Evolutionary conservation across 2,113 vertebrate species (phyloP).

Genomic region (Antennarius striatus): DNA sequence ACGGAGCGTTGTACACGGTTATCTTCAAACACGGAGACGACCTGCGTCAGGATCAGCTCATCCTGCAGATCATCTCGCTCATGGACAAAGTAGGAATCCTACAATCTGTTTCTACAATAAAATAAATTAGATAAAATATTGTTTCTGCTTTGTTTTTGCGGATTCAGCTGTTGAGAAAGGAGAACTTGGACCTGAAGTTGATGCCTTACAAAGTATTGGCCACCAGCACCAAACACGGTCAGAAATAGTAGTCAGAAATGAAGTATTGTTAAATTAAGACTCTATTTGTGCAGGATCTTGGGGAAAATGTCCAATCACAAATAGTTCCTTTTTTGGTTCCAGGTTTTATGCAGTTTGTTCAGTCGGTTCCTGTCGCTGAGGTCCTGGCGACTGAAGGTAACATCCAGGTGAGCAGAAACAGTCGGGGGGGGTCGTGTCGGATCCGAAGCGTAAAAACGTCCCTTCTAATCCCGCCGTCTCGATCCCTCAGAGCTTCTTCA

Average conservation of each 20-base stretch:
- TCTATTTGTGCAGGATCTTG: too few relatives aligned
- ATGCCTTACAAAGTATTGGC: constrained; percentile 98
- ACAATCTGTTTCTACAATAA: too few relatives aligned
- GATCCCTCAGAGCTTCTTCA: constrained; percentile 90
- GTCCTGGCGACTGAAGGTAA: constrained; percentile 97
- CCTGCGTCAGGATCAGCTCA: constrained; percentile 96
- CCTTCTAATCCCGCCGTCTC: background rate
- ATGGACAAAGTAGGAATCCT: constrained; percentile 91
- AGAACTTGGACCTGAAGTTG: constrained; percentile 96
- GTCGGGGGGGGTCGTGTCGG: background rate
- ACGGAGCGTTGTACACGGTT: constrained; percentile 92
- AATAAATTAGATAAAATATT: too few relatives aligned
- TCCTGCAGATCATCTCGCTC: constrained; percentile 98
- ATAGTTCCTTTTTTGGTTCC: constrained; percentile 1
- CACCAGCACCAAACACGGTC: constrained; percentile 98
- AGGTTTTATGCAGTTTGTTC: constrained; percentile 99
- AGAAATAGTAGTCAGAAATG: constrained; percentile 15
- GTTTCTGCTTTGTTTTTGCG: background rate
- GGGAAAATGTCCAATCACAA: too few relatives aligned
- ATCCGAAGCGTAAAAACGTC: background rate
- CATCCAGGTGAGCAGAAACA: constrained; percentile 87
- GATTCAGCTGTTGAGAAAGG: constrained; percentile 90
- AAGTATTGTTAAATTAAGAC: background rate
- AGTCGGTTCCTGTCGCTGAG: constrained; percentile 97
- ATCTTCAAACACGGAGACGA: constrained; percentile 99